Base-by-base conservation (phyloP, 2,113 vertebrate genomes). In the Ammodytes marinus region DNA sequence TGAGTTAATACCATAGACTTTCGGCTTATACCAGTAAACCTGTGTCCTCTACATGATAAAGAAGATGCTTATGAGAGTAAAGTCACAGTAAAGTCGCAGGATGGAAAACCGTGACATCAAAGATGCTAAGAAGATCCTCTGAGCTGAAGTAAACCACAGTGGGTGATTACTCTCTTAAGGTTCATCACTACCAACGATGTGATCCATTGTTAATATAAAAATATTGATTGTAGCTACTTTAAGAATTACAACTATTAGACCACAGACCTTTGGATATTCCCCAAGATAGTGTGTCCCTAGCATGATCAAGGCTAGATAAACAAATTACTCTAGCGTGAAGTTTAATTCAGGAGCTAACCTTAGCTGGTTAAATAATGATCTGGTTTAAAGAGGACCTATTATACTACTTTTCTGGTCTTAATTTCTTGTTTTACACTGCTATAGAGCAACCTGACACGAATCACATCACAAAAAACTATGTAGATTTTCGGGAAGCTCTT, bases 331-430 rank as follows among this genome's bases (percentile, higher is more conserved):
- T 46, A 58, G 27, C 49, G 9, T 49, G 8, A 42, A 2, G 35
- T 49, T 55, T 58, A 37, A 53, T 35, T 35, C n/a, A 43, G 64
- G 63, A 71, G 60, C 83, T 39, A 57, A 46, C 46, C 58, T 42
- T 9, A n/a, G 17, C 72, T 72, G 69, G 63, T 69, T 55, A 58
- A 79, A 77, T 58, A 74, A 78, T 39, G 43, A 84, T 35, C 35
- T 53, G 68, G 64, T 80, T 63, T 60, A n/a, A n/a, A n/a, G n/a
- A n/a, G n/a, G n/a, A n/a, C n/a, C n/a, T n/a, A n/a, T n/a, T n/a
- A n/a, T n/a, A n/a, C n/a, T n/a, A n/a, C n/a, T n/a, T n/a, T n/a
- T n/a, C n/a, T n/a, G n/a, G n/a, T n/a, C n/a, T n/a, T n/a, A n/a
- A n/a, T n/a, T n/a, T n/a, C n/a, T n/a, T n/a, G n/a, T n/a, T n/a